These are phyloP conservation scores for Polydrusus pterygomalis DNA, from an alignment of 2,888 invertebrate genomes.

Conservation along the genomic window DNA sequence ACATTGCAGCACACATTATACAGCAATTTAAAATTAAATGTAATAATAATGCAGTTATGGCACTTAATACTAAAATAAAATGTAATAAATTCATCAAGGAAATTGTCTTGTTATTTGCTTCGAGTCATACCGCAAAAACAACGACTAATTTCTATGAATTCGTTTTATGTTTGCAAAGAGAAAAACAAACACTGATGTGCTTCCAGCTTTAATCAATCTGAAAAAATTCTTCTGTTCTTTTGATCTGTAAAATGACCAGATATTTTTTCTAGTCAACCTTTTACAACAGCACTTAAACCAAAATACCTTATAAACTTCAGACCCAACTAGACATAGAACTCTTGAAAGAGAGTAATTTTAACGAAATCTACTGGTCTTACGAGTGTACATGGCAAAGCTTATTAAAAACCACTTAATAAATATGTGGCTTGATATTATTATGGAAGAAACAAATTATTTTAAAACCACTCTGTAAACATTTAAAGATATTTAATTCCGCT, in stretches of 20 bases:
- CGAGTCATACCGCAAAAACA: slow-evolving; percentile 5
- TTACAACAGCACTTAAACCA: no score
- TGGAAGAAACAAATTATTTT: no score
- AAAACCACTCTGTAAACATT: background rate
- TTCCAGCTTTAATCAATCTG: background rate
- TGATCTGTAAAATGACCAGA: no score
- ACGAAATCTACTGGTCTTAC: no score
- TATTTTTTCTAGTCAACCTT: no score
- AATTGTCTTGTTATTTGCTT: slow-evolving; percentile 52
- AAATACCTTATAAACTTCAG: no score
- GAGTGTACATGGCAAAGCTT: no score
- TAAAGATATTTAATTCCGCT: slow-evolving; percentile 17
- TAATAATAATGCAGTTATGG: slow-evolving; percentile 55
- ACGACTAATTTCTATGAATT: slow-evolving; percentile 16
- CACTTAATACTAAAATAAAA: slow-evolving; percentile 51
- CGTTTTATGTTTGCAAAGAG: slow-evolving; percentile 5
- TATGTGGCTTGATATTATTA: no score
- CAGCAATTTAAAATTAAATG: slow-evolving; percentile 51
- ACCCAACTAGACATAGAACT: no score
- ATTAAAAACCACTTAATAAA: no score
- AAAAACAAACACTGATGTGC: background rate
- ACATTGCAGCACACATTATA: slow-evolving; percentile 45
- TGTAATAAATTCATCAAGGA: slow-evolving; percentile 55
- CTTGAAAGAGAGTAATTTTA: no score
- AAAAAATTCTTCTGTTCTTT: no score